Evolutionary conservation across 2,888 invertebrate species (phyloP).

Genomic region (Caenorhabditis afra): DNA sequence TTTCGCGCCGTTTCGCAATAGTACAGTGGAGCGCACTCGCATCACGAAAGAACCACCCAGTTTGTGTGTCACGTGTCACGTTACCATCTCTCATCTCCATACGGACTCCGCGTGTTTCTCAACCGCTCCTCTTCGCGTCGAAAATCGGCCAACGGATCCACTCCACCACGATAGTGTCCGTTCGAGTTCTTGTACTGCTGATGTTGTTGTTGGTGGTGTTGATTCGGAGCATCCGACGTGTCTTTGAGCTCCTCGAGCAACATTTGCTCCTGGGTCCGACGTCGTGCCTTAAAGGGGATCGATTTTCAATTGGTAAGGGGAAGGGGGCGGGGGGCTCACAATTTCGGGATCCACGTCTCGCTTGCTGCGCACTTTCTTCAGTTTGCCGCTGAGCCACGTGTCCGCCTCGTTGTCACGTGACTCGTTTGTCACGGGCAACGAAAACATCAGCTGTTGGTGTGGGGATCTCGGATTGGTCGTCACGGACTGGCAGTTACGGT

Average conservation of each 20-base stretch:
- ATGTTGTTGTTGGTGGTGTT: too few species aligned
- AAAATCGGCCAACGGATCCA: constrained; percentile 76
- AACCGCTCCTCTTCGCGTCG: constrained; percentile 75
- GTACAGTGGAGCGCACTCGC: too few species aligned
- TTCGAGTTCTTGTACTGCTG: background rate
- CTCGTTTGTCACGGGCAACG: background rate
- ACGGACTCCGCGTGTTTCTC: constrained; percentile 70
- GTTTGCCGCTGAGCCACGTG: constrained; percentile 77
- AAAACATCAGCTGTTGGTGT: constrained; percentile 12
- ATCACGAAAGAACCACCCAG: too few species aligned
- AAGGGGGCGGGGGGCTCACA: constrained; percentile 12
- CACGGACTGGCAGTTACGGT: constrained; percentile 66
- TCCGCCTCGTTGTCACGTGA: constrained; percentile 66
- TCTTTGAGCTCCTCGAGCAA: constrained; percentile 80
- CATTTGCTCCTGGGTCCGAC: constrained; percentile 81
- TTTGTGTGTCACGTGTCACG: too few species aligned
- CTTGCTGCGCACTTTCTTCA: constrained; percentile 72
- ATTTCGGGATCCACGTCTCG: constrained; percentile 73
- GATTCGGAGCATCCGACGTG: too few species aligned
- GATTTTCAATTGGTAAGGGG: background rate
- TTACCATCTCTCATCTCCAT: constrained; percentile 59
- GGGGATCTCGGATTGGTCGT: too few species aligned
- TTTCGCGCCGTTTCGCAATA: too few species aligned
- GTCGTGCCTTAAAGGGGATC: constrained; percentile 59
- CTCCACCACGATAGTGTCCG: constrained; percentile 17